phyloP scores from a whole-genome alignment of 30 jellyfish, hydroid and myxozoan genomes.

The Turritopsis rubra region DNA sequence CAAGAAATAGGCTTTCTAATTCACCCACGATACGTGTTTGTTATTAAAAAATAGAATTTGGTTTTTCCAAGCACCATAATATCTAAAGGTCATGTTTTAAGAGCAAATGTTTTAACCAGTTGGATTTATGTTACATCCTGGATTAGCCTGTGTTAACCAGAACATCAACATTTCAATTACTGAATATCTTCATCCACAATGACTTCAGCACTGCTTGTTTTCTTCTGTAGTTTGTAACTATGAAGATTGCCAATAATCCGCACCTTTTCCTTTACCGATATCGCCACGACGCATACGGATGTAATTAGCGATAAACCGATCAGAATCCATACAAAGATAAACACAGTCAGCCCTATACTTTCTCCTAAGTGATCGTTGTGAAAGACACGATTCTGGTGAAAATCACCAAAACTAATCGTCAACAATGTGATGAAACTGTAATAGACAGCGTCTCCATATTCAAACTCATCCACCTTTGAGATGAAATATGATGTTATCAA shows the following conservation, averaged over 20 bases:
- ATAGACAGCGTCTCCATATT: neutral
- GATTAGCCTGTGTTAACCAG: too few relatives aligned
- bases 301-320: slow-evolving; percentile 1
- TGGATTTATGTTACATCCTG: too few relatives aligned
- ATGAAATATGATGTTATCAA: neutral
- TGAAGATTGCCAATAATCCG: neutral
- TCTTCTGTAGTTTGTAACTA: neutral
- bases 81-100: neutral
- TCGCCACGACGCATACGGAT: neutral
- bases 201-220: neutral
- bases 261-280: neutral
- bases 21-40: too few relatives aligned
- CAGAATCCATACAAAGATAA: slow-evolving; percentile 1
- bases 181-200: neutral
- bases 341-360: neutral
- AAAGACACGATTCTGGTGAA: neutral
- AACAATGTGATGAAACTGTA: slow-evolving; percentile 11
- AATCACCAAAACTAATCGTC: slow-evolving; percentile 1
- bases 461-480: neutral
- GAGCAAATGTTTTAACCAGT: neutral
- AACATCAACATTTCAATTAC: too few relatives aligned
- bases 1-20: too few relatives aligned
- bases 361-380: neutral
- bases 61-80: too few relatives aligned
- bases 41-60: too few relatives aligned